Evolutionary conservation across 2,113 vertebrate genomes (phyloP).

Genomic region (Lagopus leucura): DNA sequence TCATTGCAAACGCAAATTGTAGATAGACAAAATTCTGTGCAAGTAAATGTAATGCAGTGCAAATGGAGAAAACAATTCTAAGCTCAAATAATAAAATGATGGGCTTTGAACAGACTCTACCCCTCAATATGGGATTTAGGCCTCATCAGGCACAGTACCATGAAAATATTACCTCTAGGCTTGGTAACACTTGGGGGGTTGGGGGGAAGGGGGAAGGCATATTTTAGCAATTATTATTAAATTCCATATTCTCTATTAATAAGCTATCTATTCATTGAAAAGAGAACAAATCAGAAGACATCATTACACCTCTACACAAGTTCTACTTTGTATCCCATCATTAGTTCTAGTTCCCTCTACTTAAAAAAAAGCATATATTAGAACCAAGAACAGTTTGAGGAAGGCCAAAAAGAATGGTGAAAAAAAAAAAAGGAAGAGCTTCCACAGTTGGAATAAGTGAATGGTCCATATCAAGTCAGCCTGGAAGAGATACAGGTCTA

Average conservation of each 20-base stretch:
- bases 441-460: not conserved
- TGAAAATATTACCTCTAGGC: not conserved
- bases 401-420: not conserved
- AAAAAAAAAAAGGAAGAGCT: not conserved
- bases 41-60: not conserved
- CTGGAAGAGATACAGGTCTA: not conserved
- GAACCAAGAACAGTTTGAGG: not conserved
- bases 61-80: not conserved
- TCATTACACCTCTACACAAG: not conserved
- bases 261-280: not conserved
- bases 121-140: not conserved
- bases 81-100: not conserved
- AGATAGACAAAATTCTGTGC: not conserved
- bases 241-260: not conserved
- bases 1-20: not conserved
- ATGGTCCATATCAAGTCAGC: not conserved
- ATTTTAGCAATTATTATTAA: not conserved
- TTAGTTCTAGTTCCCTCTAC: not conserved
- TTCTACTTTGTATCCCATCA: not conserved
- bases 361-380: not conserved
- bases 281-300: not conserved
- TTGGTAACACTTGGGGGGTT: not conserved
- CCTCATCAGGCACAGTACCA: not conserved
- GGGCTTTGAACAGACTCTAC: not conserved
- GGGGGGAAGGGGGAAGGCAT: not conserved